Percentiles rank a stretch among this genome's conserved stretches.
phyloP scores from a whole-genome alignment of 2,888 invertebrate species.

The Helicoverpa assulta region DNA sequence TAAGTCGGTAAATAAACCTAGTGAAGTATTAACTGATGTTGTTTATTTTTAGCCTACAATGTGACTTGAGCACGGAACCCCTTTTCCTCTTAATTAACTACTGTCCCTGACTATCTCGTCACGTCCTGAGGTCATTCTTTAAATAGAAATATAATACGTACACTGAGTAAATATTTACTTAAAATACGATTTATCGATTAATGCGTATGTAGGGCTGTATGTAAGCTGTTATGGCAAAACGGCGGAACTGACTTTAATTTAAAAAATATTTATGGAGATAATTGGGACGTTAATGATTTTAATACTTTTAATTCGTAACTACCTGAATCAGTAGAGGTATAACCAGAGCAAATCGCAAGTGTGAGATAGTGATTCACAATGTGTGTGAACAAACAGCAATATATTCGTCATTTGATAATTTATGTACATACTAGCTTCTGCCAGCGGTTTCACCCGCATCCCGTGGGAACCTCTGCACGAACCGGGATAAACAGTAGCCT shows the following conservation, averaged over 20 bases:
- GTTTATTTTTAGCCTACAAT: neutral
- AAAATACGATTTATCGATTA: neutral
- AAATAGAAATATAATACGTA: neutral
- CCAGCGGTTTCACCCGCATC: no score
- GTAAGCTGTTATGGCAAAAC: neutral
- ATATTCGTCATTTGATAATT: neutral
- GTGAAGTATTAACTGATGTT: neutral
- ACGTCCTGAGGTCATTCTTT: neutral
- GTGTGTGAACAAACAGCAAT: neutral
- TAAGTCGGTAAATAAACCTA: slow-evolving; percentile 8
- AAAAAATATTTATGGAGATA: neutral
- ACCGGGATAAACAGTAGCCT: no score
- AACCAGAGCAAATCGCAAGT: no score
- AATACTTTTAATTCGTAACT: no score
- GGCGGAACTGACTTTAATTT: neutral
- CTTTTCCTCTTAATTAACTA: neutral
- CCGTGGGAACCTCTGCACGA: no score
- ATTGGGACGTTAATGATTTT: no score
- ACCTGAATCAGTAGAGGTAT: no score
- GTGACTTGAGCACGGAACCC: neutral
- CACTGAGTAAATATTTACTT: no score
- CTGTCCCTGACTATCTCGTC: neutral
- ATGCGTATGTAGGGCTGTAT: neutral
- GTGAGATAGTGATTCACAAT: no score
- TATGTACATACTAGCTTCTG: no score